Percentiles rank a stretch among this genome's conserved stretches.
Conservation (phyloP, 2,888 invertebrate genomes). For the Mesopsocus fuscifrons region DNA sequence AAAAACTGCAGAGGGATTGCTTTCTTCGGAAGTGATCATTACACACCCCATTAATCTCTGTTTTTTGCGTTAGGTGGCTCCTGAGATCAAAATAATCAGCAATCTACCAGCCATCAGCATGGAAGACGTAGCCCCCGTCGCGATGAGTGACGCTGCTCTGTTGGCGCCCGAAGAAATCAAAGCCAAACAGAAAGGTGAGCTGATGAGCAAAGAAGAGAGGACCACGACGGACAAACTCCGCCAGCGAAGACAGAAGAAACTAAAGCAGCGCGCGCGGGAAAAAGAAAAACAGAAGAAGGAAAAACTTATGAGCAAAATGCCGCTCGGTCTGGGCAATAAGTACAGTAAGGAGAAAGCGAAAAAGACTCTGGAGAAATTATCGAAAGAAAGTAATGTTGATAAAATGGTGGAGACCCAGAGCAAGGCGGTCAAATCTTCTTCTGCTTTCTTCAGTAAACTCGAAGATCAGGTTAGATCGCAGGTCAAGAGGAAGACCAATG, state of each 20-base stretch:
- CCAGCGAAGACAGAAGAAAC: conserved; percentile 71
- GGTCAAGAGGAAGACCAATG: conserved; percentile 29
- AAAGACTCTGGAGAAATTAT: conserved; percentile 38
- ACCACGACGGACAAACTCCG: conserved; percentile 75
- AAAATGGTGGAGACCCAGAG: not conserved
- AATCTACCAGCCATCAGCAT: conserved; percentile 80
- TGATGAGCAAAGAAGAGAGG: conserved; percentile 57
- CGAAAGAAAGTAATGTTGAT: conserved; percentile 39
- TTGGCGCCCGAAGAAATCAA: conserved; percentile 87
- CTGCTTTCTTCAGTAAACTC: conserved; percentile 68
- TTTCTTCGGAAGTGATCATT: too few relatives aligned
- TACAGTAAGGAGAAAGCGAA: conserved; percentile 35
- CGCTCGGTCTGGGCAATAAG: conserved; percentile 33
- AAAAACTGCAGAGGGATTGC: too few relatives aligned
- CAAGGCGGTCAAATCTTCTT: conserved; percentile 47
- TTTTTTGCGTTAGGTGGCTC: conserved; percentile 48
- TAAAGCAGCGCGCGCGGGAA: conserved; percentile 40
- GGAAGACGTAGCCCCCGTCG: conserved; percentile 90
- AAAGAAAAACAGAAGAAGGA: conserved; percentile 25
- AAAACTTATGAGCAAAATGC: conserved; percentile 30
- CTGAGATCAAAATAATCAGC: conserved; percentile 76
- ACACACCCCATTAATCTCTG: too few relatives aligned
- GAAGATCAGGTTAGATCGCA: conserved; percentile 50
- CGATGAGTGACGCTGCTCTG: conserved; percentile 63
- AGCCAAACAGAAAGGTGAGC: conserved; percentile 29